Conservation (phyloP, 2,888 invertebrate species). For the Lasioglossum figueresi region DNA sequence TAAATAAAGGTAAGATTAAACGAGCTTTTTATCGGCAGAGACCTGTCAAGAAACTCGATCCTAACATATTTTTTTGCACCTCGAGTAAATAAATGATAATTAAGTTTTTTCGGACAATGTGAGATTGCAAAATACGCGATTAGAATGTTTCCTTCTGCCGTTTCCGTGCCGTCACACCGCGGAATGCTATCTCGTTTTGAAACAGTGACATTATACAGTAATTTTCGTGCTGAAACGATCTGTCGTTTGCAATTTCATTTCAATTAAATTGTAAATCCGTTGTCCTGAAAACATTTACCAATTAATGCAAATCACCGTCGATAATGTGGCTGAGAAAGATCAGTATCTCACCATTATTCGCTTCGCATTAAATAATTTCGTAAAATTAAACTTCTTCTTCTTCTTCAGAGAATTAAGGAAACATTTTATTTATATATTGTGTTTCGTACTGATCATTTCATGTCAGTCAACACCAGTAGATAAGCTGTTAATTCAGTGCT, state of each 20-base stretch:
- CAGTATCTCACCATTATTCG: neutral
- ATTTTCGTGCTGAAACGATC: neutral
- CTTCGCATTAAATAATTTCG: neutral
- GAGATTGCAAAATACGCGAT: neutral
- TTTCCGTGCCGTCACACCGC: neutral
- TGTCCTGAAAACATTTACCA: no score
- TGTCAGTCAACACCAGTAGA: neutral
- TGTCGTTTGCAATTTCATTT: neutral
- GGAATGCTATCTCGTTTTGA: neutral
- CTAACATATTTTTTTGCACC: neutral
- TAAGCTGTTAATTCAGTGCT: neutral
- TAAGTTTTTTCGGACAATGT: neutral
- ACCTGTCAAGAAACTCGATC: neutral
- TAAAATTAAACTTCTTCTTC: no score
- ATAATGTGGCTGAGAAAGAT: neutral
- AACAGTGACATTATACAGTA: neutral
- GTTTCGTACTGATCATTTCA: no score
- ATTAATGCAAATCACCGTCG: neutral
- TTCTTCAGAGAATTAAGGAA: neutral
- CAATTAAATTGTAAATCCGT: neutral
- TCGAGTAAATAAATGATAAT: conserved; percentile 2
- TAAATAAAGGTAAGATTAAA: neutral
- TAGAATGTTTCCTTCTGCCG: conserved; percentile 13
- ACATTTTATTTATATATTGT: neutral
- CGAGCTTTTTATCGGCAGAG: neutral